These are phyloP conservation scores for Drosophila cardini DNA, from an alignment of 1,140 invertebrate species.

Conservation along the genomic window DNA sequence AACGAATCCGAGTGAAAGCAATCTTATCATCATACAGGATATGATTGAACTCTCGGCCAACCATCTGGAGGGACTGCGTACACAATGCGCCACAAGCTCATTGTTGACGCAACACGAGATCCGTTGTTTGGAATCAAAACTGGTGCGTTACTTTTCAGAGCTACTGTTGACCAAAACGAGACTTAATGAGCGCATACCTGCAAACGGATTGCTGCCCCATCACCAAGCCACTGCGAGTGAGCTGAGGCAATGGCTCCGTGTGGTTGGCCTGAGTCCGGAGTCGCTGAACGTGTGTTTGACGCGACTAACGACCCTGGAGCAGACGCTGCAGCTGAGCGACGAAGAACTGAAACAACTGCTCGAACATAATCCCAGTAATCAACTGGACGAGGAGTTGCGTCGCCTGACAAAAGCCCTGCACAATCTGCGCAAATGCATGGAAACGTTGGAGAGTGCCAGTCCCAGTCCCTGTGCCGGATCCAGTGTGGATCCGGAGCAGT, in stretches of 20 bases:
- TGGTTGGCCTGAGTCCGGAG: conserved; percentile 87
- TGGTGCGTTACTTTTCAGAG: conserved; percentile 96
- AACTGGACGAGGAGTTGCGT: conserved; percentile 93
- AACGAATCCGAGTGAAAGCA: conserved; percentile 60
- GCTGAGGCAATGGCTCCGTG: conserved; percentile 93
- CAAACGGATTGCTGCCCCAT: conserved; percentile 85
- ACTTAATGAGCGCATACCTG: conserved; percentile 87
- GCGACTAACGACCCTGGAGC: conserved; percentile 90
- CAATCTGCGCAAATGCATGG: conserved; percentile 89
- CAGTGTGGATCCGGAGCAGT: conserved; percentile 85
- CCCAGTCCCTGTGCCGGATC: conserved; percentile 29
- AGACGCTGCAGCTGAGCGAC: conserved; percentile 92
- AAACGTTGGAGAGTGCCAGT: conserved; percentile 52
- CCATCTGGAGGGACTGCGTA: conserved; percentile 95
- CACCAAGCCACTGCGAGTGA: conserved; percentile 89
- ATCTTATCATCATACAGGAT: conserved; percentile 90
- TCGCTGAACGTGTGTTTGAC: conserved; percentile 86
- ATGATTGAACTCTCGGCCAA: conserved; percentile 98
- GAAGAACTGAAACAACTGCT: conserved; percentile 91
- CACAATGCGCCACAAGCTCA: conserved; percentile 95
- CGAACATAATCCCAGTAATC: conserved; percentile 87
- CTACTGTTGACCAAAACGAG: conserved; percentile 94
- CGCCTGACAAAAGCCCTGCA: conserved; percentile 92
- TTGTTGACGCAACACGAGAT: conserved; percentile 98
- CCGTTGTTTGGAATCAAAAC: conserved; percentile 95